A percentile compares a stretch with the other conserved stretches of the same genome.
Evolutionary conservation across 2,888 invertebrate species (phyloP).

Genomic region (Tromatobia lineatoria): DNA sequence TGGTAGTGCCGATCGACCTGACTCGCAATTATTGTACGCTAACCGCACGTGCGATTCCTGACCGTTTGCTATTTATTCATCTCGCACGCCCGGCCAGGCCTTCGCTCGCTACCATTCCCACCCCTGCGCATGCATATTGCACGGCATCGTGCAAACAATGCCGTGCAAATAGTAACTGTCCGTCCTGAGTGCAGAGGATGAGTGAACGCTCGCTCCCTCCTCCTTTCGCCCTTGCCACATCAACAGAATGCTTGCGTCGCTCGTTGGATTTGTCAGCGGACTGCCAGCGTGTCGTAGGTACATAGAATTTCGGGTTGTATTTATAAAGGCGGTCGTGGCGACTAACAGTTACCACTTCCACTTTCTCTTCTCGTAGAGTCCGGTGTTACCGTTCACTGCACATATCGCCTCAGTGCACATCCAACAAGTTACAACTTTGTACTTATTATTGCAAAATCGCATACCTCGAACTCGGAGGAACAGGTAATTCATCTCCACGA

Average conservation of each 20-base stretch:
- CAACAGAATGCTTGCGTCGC: slow-evolving; percentile 16
- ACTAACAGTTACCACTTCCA: slow-evolving; percentile 21
- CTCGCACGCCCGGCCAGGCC: slow-evolving; percentile 68
- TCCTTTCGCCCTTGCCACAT: slow-evolving; percentile 2
- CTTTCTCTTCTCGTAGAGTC: slow-evolving; percentile 8
- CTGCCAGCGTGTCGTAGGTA: slow-evolving; percentile 46
- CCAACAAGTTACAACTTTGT: neutral
- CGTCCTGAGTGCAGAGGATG: slow-evolving; percentile 38
- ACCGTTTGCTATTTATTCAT: slow-evolving; percentile 78
- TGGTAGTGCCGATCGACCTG: slow-evolving; percentile 71
- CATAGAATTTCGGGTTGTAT: slow-evolving; percentile 55
- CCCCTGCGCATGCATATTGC: slow-evolving; percentile 61
- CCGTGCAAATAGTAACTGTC: slow-evolving; percentile 69
- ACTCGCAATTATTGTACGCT: slow-evolving; percentile 76
- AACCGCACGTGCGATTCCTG: slow-evolving; percentile 74
- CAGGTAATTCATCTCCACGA: neutral
- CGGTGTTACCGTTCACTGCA: neutral
- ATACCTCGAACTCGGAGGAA: too few relatives aligned
- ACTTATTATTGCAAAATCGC: neutral
- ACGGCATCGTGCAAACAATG: slow-evolving; percentile 74
- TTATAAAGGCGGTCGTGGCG: slow-evolving; percentile 32
- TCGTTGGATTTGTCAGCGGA: slow-evolving; percentile 55
- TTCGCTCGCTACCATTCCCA: slow-evolving; percentile 3
- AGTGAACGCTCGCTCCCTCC: slow-evolving; percentile 10
- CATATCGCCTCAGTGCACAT: slow-evolving; percentile 7